Base-by-base conservation (phyloP, 2,113 vertebrate species). In the Anhinga rufa region DNA sequence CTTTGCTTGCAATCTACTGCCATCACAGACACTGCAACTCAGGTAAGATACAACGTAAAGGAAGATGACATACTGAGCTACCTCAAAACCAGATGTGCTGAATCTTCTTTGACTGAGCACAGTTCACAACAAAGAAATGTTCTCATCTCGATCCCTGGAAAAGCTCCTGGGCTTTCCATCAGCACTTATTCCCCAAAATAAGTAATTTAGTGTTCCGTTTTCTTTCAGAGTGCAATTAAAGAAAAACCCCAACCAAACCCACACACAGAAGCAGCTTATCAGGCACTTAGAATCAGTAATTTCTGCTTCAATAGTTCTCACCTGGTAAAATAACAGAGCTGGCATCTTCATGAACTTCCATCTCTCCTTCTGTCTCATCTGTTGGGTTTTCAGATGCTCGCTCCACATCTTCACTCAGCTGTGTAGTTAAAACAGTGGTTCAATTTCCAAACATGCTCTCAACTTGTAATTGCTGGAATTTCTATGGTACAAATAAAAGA, bases 361-460 rank as follows among this genome's bases (percentile, higher is more conserved):
- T 97, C 40, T 98, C 97, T n/a, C 97, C 97, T 55, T 90, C 97
- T 66, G 55, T 78, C 38, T 96, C 94, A 10, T 98, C 97, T 10
- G 95, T 66, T 44, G 86, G 91, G 77, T 98, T 96, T 96, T 82
- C 97, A 92, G 97, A 86, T 18, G 42, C 83, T 60, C 61, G 97
- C 19, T 97, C 95, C 93, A 98, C 95, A 55, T 99, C 98, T 54
- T 99, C 99, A 94, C 93, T 98, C 87, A 99, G 98, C 99, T 99
- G 97, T 79, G 91, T 92, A 94, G 70, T 95, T 91, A 97, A 94
- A 97, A 94, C 91, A 94, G 92, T 93, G 84, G 92, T 95, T 97
- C 94, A 95, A 91, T 96, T 95, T 96, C 95, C 95, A 96, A 95
- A 94, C 57, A 95, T 90, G 90, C 82, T 94, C 90, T 92, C 93